These are phyloP conservation scores for Amphipoea oculea DNA, from an alignment of 2,888 invertebrate species.

Conservation along the genomic window DNA sequence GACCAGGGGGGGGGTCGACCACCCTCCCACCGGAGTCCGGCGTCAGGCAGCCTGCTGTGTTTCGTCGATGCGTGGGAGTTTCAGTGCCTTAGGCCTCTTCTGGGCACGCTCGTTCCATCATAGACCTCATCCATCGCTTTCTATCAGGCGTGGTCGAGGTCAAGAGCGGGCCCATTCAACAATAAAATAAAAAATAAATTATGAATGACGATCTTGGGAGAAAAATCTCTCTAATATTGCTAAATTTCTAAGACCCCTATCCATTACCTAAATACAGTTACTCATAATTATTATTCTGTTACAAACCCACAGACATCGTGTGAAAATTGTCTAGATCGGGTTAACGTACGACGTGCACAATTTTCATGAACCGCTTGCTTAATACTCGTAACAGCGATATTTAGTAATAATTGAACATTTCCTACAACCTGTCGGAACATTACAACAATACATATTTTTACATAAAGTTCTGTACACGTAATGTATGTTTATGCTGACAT, in stretches of 20 bases:
- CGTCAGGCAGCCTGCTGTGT: no score
- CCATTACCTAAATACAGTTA: conserved; percentile 25
- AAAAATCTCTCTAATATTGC: neutral
- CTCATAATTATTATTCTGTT: neutral
- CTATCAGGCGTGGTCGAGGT: no score
- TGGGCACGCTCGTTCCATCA: no score
- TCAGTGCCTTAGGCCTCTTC: no score
- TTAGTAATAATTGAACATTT: conserved; percentile 77
- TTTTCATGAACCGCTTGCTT: conserved; percentile 72
- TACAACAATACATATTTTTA: conserved; percentile 58
- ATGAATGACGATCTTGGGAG: neutral
- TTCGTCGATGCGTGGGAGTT: no score
- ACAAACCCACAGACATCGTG: conserved; percentile 52
- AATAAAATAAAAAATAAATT: no score
- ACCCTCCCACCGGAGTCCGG: no score
- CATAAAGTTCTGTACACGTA: conserved; percentile 39
- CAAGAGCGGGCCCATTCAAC: no score
- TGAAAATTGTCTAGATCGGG: conserved; percentile 70
- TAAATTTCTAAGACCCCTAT: neutral
- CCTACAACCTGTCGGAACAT: conserved; percentile 63
- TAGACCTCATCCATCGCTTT: no score
- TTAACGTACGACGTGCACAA: conserved; percentile 67
- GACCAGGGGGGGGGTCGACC: no score
- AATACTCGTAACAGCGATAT: conserved; percentile 67
- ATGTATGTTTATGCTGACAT: conserved; percentile 56